Percentiles rank a stretch among this genome's conserved stretches.
phyloP scores from a whole-genome alignment of 2,113 vertebrate species.

The Perca flavescens region DNA sequence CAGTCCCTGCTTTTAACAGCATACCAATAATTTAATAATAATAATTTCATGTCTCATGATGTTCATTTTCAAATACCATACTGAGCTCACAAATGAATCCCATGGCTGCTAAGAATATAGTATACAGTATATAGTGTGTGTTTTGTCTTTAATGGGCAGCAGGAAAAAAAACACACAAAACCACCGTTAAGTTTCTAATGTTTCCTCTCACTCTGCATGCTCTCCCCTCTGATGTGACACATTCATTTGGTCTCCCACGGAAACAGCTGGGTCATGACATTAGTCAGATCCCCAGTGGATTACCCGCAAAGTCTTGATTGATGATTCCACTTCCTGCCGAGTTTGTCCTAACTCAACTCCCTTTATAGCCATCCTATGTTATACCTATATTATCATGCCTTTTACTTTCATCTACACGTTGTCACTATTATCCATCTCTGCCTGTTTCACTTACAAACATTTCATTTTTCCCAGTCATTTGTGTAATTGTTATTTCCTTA shows the following conservation, averaged over 20 bases:
- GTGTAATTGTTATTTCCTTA: neutral
- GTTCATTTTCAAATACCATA: neutral
- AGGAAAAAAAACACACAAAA: neutral
- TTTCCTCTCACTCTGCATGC: neutral
- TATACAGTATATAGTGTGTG: neutral
- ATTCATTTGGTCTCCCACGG: conserved; percentile 21
- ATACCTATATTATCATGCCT: conserved; percentile 2
- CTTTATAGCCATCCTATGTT: conserved; percentile 5
- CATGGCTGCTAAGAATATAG: neutral
- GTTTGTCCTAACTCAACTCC: conserved; percentile 27
- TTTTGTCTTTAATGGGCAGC: neutral
- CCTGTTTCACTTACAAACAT: neutral
- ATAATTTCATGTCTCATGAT: neutral
- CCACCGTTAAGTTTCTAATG: neutral
- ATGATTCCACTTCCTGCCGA: conserved; percentile 43
- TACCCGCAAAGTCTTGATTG: conserved; percentile 40
- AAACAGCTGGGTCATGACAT: conserved; percentile 31
- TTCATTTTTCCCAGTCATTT: neutral
- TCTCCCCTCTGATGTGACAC: neutral
- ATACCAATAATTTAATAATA: neutral
- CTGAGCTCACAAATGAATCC: neutral
- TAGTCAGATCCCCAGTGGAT: conserved; percentile 36
- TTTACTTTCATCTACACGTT: neutral
- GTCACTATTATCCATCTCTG: conserved; percentile 10
- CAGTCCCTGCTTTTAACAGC: neutral